Conservation (phyloP, 2,113 vertebrate genomes). For the Okapia johnstoni region DNA sequence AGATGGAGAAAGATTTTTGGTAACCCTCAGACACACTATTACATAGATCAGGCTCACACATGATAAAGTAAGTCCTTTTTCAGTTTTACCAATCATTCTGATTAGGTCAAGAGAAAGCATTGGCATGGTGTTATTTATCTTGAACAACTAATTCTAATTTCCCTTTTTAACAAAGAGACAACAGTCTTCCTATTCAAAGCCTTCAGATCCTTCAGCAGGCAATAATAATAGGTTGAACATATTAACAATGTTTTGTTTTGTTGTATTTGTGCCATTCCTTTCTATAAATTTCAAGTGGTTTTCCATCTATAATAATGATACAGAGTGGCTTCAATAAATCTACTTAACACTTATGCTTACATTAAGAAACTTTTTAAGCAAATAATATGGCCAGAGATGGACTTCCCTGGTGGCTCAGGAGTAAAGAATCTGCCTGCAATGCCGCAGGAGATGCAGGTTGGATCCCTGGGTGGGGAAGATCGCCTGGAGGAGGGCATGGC, state of each 20-base stretch:
- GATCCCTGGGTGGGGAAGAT: not conserved
- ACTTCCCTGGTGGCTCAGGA: not conserved
- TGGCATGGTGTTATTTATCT: not conserved
- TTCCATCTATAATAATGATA: not conserved
- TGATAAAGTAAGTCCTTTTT: not conserved
- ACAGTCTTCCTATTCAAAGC: not conserved
- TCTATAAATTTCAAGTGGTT: not conserved
- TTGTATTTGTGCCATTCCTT: not conserved
- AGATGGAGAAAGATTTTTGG: not conserved
- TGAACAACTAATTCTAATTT: not conserved
- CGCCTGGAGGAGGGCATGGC: not conserved
- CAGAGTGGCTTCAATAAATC: not conserved
- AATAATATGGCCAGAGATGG: not conserved
- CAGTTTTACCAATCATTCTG: not conserved
- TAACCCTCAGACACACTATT: not conserved
- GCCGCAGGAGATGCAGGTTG: not conserved
- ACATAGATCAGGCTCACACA: not conserved
- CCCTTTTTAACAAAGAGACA: not conserved
- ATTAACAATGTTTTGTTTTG: not conserved
- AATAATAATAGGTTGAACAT: not conserved
- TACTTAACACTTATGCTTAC: not conserved
- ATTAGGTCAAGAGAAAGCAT: not conserved
- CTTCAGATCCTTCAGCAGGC: not conserved
- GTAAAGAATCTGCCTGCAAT: not conserved
- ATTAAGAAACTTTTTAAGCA: not conserved